A percentile compares a stretch with the other conserved stretches of the same genome.
Evolutionary conservation across 2,888 invertebrate species (phyloP).

Genomic region (Ligdia adustata): DNA sequence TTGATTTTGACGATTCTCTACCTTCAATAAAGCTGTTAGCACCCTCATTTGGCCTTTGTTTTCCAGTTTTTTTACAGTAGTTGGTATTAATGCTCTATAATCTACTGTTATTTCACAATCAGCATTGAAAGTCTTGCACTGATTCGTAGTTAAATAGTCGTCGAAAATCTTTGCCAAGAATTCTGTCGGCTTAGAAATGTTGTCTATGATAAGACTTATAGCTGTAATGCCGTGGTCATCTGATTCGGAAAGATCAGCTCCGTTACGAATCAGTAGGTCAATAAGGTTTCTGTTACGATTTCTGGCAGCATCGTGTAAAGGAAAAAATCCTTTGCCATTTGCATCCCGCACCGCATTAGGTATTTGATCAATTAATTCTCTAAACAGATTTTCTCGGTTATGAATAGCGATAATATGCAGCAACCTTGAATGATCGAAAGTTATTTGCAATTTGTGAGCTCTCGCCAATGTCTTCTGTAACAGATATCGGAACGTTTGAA

Average conservation of each 20-base stretch:
- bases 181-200: conserved; percentile 61
- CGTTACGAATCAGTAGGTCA: not conserved
- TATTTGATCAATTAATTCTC: not conserved
- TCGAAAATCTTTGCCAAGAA: conserved; percentile 73
- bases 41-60: conserved; percentile 5
- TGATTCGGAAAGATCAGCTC: conserved; percentile 10
- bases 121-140: conserved; percentile 43
- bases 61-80: not conserved
- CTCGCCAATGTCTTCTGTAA: conserved; percentile 49
- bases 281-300: conserved; percentile 8
- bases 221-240: conserved; percentile 6
- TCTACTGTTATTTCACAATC: conserved; percentile 8
- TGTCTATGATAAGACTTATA: conserved; percentile 6
- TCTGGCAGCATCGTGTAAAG: conserved; percentile 9
- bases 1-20: conserved; percentile 47
- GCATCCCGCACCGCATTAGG: conserved; percentile 5
- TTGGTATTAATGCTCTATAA: conserved; percentile 6
- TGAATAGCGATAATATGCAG: not conserved
- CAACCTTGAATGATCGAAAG: conserved; percentile 9
- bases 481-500: conserved; percentile 53
- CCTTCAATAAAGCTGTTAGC: conserved; percentile 3
- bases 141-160: conserved; percentile 58
- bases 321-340: not conserved
- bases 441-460: not conserved
- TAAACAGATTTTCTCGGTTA: conserved; percentile 6